Conservation (phyloP, 2,888 invertebrate species). For the Merodon equestris region DNA sequence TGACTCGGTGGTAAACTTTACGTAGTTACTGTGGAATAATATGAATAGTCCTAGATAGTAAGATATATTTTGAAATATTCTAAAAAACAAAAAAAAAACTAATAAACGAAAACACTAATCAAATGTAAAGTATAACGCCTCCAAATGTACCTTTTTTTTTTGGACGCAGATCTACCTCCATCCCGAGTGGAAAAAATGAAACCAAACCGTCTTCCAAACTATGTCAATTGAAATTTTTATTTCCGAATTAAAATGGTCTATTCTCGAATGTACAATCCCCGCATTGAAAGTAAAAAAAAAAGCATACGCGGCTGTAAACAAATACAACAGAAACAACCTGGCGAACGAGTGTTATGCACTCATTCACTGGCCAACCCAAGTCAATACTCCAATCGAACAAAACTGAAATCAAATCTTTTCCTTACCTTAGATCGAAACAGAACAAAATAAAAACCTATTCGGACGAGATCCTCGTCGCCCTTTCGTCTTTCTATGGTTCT, state of each 20-base stretch:
- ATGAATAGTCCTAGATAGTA: constrained; percentile 62
- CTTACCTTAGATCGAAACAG: background rate
- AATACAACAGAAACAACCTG: constrained; percentile 15
- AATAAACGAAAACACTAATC: constrained; percentile 18
- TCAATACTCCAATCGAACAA: constrained; percentile 34
- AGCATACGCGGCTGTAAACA: constrained; percentile 27
- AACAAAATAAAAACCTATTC: background rate
- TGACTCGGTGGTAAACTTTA: constrained; percentile 57
- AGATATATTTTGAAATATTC: constrained; percentile 67
- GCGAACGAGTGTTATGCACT: constrained; percentile 1
- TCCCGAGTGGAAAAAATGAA: constrained; percentile 3
- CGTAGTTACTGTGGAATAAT: constrained; percentile 52
- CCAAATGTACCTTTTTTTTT: no score
- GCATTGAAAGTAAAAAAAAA: background rate
- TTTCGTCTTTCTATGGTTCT: constrained; percentile 5
- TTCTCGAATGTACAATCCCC: constrained; percentile 29
- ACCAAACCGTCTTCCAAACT: constrained; percentile 11
- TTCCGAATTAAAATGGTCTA: constrained; percentile 27
- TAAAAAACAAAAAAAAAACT: constrained; percentile 35
- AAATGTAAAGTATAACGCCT: no score
- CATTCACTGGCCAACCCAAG: constrained; percentile 30
- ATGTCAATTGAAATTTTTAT: constrained; percentile 55
- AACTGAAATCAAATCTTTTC: constrained; percentile 8
- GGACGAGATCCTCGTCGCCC: constrained; percentile 17
- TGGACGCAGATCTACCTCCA: no score